Evolutionary conservation across 1,140 invertebrate genomes (phyloP).

Genomic region (Ooceraea biroi): DNA sequence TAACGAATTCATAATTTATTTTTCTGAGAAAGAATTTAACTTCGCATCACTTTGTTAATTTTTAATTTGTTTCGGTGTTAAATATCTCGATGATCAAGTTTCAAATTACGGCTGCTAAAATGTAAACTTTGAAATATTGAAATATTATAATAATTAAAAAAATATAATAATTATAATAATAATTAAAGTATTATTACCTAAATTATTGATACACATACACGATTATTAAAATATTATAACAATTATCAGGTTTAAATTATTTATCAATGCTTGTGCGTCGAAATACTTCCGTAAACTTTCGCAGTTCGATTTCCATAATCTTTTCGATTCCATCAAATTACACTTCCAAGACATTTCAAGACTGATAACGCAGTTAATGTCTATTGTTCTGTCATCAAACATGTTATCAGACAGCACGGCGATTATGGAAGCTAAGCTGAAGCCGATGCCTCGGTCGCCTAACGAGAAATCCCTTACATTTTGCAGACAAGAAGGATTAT

Average conservation of each 20-base stretch:
- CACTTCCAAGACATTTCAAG: conserved; percentile 17
- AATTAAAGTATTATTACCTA: not conserved
- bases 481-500: not conserved
- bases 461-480: not conserved
- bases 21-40: not conserved
- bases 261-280: not conserved
- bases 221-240: not conserved
- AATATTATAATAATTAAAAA: not conserved
- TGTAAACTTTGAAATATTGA: not conserved
- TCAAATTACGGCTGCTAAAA: not conserved
- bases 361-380: conserved; percentile 35
- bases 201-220: conserved; percentile 15
- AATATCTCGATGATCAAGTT: not conserved
- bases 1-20: not conserved
- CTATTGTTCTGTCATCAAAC: conserved; percentile 11
- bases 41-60: not conserved
- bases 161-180: no score
- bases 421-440: not conserved
- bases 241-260: not conserved
- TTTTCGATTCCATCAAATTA: conserved; percentile 1
- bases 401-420: conserved; percentile 19
- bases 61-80: not conserved
- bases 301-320: not conserved
- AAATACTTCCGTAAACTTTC: conserved; percentile 15
- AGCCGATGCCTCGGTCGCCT: not conserved